These are phyloP conservation scores for Caenorhabditis latens DNA, from an alignment of 1,140 invertebrate species.

Conservation along the genomic window DNA sequence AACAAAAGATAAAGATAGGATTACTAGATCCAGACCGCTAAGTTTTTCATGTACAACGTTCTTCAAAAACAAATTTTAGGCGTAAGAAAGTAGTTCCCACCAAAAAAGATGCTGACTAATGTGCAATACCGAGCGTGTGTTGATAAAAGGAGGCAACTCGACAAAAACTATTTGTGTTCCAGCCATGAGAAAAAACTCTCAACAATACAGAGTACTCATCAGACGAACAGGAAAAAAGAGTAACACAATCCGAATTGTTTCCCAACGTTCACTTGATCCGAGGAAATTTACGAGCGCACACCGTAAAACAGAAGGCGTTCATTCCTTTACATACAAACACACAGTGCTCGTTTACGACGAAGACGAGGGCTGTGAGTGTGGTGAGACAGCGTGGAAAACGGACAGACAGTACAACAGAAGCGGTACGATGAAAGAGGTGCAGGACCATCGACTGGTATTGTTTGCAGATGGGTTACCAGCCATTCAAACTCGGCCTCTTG, in stretches of 20 bases:
- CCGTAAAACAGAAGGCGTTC: conserved; percentile 39
- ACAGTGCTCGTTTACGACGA: conserved; percentile 9
- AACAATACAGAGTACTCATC: neutral
- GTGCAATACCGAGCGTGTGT: conserved; percentile 6
- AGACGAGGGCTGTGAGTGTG: neutral
- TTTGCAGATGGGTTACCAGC: conserved; percentile 42
- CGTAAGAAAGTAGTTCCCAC: neutral
- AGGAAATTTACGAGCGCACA: conserved; percentile 31
- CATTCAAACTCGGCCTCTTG: conserved; percentile 51
- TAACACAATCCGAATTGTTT: neutral
- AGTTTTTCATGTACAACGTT: neutral
- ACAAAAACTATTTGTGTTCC: neutral
- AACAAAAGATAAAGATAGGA: too few species aligned
- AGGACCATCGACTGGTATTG: conserved; percentile 49
- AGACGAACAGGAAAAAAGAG: neutral
- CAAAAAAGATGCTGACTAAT: conserved; percentile 2
- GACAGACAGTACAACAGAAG: neutral
- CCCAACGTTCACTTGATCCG: neutral
- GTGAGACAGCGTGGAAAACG: neutral
- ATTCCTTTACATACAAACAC: conserved; percentile 8
- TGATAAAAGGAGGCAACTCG: neutral
- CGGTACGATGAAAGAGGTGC: neutral
- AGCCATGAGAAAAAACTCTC: neutral
- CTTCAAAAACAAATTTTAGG: neutral
- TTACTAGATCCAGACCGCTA: too few species aligned